Percentiles rank a stretch among this genome's conserved stretches.
Evolutionary conservation across 2,113 vertebrate species (phyloP).

Genomic region (Nesogale talazaci): DNA sequence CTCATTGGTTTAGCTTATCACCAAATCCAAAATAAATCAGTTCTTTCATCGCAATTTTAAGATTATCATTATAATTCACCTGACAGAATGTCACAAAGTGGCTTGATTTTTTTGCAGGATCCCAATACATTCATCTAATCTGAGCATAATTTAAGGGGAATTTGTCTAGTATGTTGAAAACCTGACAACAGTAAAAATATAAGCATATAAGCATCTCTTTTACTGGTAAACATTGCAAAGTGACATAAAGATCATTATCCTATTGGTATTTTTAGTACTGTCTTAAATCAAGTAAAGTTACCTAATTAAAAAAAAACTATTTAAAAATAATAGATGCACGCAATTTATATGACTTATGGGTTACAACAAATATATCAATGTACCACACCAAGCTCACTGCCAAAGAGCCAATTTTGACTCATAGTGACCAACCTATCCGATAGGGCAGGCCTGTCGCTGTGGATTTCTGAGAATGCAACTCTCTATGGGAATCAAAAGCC

Average conservation of each 20-base stretch:
- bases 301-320: too few species aligned
- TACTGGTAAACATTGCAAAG: neutral
- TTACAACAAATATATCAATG: neutral
- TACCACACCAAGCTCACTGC: too few species aligned
- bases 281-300: neutral
- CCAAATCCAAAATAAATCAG: neutral
- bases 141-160: neutral
- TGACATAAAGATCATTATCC: neutral
- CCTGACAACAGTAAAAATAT: neutral
- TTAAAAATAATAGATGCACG: too few species aligned
- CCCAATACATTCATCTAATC: slow-evolving; percentile 5
- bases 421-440: too few species aligned
- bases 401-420: too few species aligned
- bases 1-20: neutral
- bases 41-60: slow-evolving; percentile 29
- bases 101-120: slow-evolving; percentile 3
- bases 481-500: too few species aligned
- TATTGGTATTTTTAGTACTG: slow-evolving; percentile 5
- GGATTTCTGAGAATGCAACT: too few species aligned
- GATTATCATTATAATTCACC: neutral
- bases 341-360: neutral
- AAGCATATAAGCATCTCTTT: neutral
- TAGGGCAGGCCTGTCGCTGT: too few species aligned
- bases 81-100: slow-evolving; percentile 32
- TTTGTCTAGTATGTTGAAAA: slow-evolving; percentile 8